phyloP scores from a whole-genome alignment of 2,797 vertebrate species.

The Sternotherus odoratus region DNA sequence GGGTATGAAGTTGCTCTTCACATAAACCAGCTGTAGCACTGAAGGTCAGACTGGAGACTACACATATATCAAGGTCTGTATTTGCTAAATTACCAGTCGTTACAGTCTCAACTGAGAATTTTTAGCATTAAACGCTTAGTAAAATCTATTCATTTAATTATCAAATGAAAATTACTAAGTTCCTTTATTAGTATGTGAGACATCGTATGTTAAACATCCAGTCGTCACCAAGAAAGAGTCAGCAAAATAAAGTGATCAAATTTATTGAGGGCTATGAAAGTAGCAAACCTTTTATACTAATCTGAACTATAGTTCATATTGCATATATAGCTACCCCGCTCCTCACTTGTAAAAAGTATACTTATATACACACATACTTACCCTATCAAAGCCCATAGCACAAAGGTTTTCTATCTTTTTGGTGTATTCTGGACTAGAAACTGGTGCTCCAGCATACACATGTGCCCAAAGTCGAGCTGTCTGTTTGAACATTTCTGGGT shows the following conservation, averaged over 20 bases:
- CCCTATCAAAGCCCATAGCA: slow-evolving; percentile 99
- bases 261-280: rapidly evolving
- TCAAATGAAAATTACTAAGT: not conserved
- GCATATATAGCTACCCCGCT: not conserved
- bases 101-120: not conserved
- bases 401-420: slow-evolving; percentile 99
- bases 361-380: slow-evolving; percentile 79
- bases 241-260: not conserved
- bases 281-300: not conserved
- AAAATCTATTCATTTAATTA: not conserved
- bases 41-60: not conserved
- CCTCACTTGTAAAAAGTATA: not conserved
- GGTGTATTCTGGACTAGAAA: slow-evolving; percentile 97
- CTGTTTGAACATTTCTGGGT: slow-evolving; percentile 99
- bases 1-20: not conserved
- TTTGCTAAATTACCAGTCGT: not conserved
- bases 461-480: slow-evolving; percentile 98
- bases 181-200: rapidly evolving
- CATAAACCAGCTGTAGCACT: not conserved
- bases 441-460: slow-evolving; percentile 95
- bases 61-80: not conserved
- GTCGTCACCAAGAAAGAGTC: not conserved
- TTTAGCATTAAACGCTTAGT: not conserved
- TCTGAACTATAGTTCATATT: not conserved
- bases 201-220: not conserved